Evolutionary conservation across 2,888 invertebrate species (phyloP).

Genomic region (Dynastes tityus): DNA sequence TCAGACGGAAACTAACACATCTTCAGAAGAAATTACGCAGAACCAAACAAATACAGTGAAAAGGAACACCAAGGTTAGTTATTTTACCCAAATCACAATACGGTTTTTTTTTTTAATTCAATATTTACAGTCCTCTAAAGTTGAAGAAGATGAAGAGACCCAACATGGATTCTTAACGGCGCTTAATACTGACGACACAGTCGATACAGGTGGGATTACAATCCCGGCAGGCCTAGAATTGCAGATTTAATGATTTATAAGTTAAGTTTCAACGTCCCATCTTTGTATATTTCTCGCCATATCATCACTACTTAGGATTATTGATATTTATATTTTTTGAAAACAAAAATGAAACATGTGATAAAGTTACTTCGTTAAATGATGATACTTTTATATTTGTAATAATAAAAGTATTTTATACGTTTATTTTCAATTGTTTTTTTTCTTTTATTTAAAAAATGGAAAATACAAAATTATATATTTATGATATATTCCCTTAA

Average conservation of each 20-base stretch:
- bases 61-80: constrained; percentile 54
- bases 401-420: constrained; percentile 39
- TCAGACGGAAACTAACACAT: constrained; percentile 8
- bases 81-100: not conserved
- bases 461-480: not conserved
- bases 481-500: not conserved
- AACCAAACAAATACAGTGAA: constrained; percentile 52
- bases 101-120: not conserved
- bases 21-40: constrained; percentile 14
- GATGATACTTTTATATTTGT: constrained; percentile 40
- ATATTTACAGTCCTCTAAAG: constrained; percentile 8
- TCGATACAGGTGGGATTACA: constrained; percentile 75
- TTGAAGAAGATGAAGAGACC: constrained; percentile 70
- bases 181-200: constrained; percentile 68
- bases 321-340: constrained; percentile 7
- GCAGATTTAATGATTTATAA: constrained; percentile 57
- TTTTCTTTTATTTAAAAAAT: not conserved
- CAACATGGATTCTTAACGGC: constrained; percentile 63
- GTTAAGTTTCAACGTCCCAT: not conserved
- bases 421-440: not conserved
- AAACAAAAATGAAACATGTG: constrained; percentile 26
- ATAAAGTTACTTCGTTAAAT: constrained; percentile 26
- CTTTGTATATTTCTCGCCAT: constrained; percentile 40
- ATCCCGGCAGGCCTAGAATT: constrained; percentile 71
- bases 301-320: constrained; percentile 20